Conservation (phyloP, 2,113 vertebrate genomes). For the Notothenia coriiceps region DNA sequence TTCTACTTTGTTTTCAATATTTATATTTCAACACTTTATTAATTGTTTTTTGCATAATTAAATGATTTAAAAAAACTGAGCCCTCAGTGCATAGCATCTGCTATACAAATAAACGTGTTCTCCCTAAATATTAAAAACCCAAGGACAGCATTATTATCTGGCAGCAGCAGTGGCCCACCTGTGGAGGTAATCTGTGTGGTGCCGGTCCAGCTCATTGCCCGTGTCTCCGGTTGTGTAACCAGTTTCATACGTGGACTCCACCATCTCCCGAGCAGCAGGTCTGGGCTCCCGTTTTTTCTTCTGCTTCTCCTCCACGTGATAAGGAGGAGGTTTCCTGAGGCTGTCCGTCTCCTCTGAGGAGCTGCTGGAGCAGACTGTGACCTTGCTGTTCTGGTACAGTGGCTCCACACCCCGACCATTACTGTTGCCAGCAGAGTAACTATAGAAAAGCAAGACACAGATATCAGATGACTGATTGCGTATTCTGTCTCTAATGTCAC, state of each 20-base stretch:
- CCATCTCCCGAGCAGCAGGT: constrained; percentile 56
- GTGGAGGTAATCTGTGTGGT: constrained; percentile 73
- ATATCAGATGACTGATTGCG: background rate
- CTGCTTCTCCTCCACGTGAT: constrained; percentile 50
- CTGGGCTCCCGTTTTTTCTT: background rate
- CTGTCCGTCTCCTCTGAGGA: constrained; percentile 67
- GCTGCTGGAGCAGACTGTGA: constrained; percentile 65
- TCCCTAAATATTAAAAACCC: background rate
- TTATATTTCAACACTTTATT: background rate
- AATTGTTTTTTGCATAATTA: background rate
- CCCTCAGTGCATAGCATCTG: background rate
- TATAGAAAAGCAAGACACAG: background rate
- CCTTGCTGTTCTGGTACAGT: constrained; percentile 49
- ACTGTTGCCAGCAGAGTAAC: constrained; percentile 42
- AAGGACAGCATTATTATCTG: background rate
- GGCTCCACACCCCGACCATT: constrained; percentile 29
- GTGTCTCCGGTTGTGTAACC: constrained; percentile 88
- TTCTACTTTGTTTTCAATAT: background rate
- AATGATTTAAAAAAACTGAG: background rate
- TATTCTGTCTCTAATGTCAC: background rate
- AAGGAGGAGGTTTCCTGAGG: constrained; percentile 43
- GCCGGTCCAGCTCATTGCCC: constrained; percentile 78
- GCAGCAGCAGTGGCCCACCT: constrained; percentile 70
- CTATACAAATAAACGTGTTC: background rate
- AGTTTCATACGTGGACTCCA: constrained; percentile 85